A percentile compares a stretch with the other conserved stretches of the same genome.
These are phyloP conservation scores for Podotricha telesiphe DNA, from an alignment of 2,888 invertebrate genomes.

Conservation along the genomic window DNA sequence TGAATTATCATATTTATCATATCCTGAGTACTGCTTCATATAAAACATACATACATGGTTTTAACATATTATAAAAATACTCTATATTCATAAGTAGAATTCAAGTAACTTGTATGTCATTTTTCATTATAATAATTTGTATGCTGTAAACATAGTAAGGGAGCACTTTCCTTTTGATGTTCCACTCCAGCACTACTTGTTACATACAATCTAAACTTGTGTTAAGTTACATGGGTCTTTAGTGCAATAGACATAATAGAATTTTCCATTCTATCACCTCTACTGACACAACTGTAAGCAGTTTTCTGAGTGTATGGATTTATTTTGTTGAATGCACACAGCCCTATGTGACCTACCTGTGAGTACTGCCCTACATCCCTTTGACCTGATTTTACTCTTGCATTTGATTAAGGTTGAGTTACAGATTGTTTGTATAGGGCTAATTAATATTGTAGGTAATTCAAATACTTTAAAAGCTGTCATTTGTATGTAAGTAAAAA, in stretches of 20 bases:
- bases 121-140: slow-evolving; percentile 6
- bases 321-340: slow-evolving; percentile 67
- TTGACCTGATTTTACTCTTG: slow-evolving; percentile 59
- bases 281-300: slow-evolving; percentile 53
- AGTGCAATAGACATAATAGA: slow-evolving; percentile 58
- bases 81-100: slow-evolving; percentile 6
- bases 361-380: slow-evolving; percentile 59
- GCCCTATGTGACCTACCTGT: slow-evolving; percentile 58
- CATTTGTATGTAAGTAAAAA: background rate
- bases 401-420: slow-evolving; percentile 46
- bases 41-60: background rate
- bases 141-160: background rate
- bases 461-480: background rate
- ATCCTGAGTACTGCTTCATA: background rate
- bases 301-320: slow-evolving; percentile 47
- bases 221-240: slow-evolving; percentile 46
- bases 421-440: slow-evolving; percentile 21
- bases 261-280: slow-evolving; percentile 66
- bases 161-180: slow-evolving; percentile 31
- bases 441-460: slow-evolving; percentile 18
- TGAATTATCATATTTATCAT: background rate
- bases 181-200: slow-evolving; percentile 13
- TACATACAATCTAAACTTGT: slow-evolving; percentile 23
- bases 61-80: slow-evolving; percentile 4
- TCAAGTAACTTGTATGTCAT: slow-evolving; percentile 10